These are phyloP conservation scores for Ligdia adustata DNA, from an alignment of 2,888 invertebrate species.

Conservation along the genomic window DNA sequence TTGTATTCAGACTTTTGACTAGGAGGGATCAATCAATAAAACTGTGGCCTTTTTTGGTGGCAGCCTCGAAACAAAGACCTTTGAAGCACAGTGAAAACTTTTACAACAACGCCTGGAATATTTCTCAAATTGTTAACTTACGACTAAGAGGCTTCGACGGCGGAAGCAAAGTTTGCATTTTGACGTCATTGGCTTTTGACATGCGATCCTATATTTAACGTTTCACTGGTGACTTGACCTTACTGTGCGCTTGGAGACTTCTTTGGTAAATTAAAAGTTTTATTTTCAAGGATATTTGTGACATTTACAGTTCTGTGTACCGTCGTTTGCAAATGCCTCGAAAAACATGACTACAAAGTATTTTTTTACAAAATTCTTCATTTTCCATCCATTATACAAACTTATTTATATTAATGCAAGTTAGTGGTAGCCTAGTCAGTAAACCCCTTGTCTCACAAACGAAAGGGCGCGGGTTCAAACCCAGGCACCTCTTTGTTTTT, in stretches of 20 bases:
- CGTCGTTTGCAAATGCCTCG: too few relatives aligned
- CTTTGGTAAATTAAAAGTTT: conserved; percentile 33
- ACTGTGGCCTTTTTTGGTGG: too few relatives aligned
- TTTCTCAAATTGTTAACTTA: conserved; percentile 47
- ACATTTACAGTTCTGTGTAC: conserved; percentile 15
- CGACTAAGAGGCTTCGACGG: conserved; percentile 47
- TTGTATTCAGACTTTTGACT: too few relatives aligned
- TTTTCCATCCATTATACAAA: too few relatives aligned
- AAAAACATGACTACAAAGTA: too few relatives aligned
- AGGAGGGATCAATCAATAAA: too few relatives aligned
- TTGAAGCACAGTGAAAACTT: conserved; percentile 15
- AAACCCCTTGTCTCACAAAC: too few relatives aligned
- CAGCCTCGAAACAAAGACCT: background rate
- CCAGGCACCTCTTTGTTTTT: too few relatives aligned
- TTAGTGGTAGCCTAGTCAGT: too few relatives aligned
- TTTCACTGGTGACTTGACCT: conserved; percentile 65
- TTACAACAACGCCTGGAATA: conserved; percentile 37
- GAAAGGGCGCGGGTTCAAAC: too few relatives aligned
- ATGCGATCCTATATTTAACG: conserved; percentile 78
- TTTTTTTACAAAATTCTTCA: too few relatives aligned
- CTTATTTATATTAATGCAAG: too few relatives aligned
- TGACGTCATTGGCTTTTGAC: conserved; percentile 62
- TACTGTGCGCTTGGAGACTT: conserved; percentile 48
- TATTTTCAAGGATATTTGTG: conserved; percentile 41
- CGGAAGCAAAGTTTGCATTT: conserved; percentile 60